phyloP scores from a whole-genome alignment of 2,888 invertebrate genomes.

The Leptopilina syphax region DNA sequence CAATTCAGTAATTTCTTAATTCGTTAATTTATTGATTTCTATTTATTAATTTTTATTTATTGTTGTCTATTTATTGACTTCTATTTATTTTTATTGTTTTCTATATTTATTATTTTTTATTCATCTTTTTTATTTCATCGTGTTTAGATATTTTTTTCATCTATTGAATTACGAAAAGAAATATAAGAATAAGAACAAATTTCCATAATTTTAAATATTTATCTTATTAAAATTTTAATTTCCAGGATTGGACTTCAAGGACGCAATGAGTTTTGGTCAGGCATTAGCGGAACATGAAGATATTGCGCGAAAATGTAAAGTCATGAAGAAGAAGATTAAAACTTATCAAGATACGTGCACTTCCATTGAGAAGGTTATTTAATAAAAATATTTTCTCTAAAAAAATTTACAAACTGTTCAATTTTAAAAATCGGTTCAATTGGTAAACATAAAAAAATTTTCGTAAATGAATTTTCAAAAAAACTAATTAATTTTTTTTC shows the following conservation, averaged over 20 bases:
- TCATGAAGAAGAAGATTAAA: slow-evolving; percentile 81
- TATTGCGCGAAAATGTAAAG: slow-evolving; percentile 86
- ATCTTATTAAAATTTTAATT: neutral
- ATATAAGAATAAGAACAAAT: too few relatives aligned
- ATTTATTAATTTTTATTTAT: too few relatives aligned
- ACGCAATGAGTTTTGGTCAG: slow-evolving; percentile 80
- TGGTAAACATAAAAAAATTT: neutral
- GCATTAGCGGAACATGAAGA: slow-evolving; percentile 84
- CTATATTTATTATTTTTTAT: too few relatives aligned
- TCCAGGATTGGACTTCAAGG: slow-evolving; percentile 86
- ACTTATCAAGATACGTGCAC: slow-evolving; percentile 88
- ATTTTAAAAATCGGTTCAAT: neutral
- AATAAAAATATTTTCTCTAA: neutral
- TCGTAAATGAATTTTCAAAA: slow-evolving; percentile 33
- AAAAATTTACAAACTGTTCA: neutral
- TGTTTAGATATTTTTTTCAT: too few relatives aligned
- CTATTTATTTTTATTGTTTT: too few relatives aligned
- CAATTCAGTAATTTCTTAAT: slow-evolving; percentile 30
- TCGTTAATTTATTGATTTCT: too few relatives aligned
- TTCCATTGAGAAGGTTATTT: slow-evolving; percentile 84
- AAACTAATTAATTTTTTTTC: too few relatives aligned
- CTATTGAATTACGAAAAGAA: too few relatives aligned
- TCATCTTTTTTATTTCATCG: too few relatives aligned
- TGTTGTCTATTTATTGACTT: too few relatives aligned
- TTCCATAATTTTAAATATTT: too few relatives aligned